Conservation (phyloP, 2,113 vertebrate species). For the Dipodomys stephensi region DNA sequence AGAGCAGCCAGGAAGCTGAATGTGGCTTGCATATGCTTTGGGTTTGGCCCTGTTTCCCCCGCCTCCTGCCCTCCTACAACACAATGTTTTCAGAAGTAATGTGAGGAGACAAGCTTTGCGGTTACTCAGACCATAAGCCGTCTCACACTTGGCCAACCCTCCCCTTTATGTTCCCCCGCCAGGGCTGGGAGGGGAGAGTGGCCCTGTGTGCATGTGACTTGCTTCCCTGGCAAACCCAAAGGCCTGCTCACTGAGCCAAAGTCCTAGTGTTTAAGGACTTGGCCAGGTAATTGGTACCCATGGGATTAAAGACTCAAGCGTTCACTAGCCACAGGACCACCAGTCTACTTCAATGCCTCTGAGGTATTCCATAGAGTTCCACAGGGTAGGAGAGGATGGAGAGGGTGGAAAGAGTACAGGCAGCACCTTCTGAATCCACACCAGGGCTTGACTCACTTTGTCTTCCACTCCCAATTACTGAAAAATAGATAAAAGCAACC, state of each 20-base stretch:
- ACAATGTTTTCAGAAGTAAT: conserved; percentile 57
- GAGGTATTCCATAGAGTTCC: neutral
- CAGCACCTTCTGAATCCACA: neutral
- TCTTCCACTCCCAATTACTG: neutral
- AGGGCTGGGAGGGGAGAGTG: neutral
- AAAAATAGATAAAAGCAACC: neutral
- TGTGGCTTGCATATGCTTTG: conserved; percentile 49
- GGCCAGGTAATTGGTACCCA: neutral
- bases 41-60: neutral
- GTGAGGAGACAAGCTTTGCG: neutral
- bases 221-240: neutral
- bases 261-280: neutral
- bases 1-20: conserved; percentile 30
- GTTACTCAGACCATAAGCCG: neutral
- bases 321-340: neutral
- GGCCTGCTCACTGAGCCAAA: neutral
- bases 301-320: neutral
- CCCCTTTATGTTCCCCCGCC: neutral
- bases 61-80: neutral
- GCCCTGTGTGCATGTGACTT: neutral
- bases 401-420: neutral
- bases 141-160: conserved; percentile 18
- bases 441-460: conserved; percentile 18
- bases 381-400: neutral
- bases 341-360: neutral